Evolutionary conservation across 2,113 vertebrate species (phyloP), one percentile per base, ranked within the genome.

Genomic region (Cryptomyrus ogoouensis): DNA sequence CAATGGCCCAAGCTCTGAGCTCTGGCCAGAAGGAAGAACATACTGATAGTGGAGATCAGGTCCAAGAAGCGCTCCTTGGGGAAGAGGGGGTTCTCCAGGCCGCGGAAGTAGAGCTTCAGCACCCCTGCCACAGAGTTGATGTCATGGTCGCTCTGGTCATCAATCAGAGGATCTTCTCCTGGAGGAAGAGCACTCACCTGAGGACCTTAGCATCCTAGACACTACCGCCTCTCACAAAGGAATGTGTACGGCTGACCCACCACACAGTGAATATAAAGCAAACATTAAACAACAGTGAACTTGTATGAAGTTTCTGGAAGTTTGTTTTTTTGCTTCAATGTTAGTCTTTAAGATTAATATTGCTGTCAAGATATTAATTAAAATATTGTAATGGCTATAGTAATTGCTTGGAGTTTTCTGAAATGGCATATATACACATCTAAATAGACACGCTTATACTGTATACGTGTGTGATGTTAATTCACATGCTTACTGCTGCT

Each of bases 41-140:
- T 95, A 99, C 98, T 99, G 93, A 98, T 98, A 83, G 98, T 99
- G 92, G 98, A 99, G 93, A 99, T 97, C 93, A 99, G 96, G 94
- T 99, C 98, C 90, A 98, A 96, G 95, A 99, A 99, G 94, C 96
- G 97, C 95, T 99, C 98, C 95, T 99, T 98, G 90, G 98, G 98
- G 96, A 99, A 99, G 93, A 99, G 96, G 3, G 98, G 96, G 92
- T 98, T 99, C 96, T 99, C 98, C 95, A 99, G 95, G 62, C 98
- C 98, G 93, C 98, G 97, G 96, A 99, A 99, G 93, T 99, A 99
- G 86, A 99, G 96, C 94, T 99, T 99, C 92, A 99, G 96, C 92
- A 99, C 98, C 15, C 98, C 98, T 39, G 98, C 98, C 49, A 98
- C 98, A 0, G 98, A 99, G 92, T 99, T 99, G 88, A 99, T 99